Evolutionary conservation across 2,113 vertebrate species (phyloP), one percentile per base, ranked within the genome.

Genomic region (Verasper variegatus): DNA sequence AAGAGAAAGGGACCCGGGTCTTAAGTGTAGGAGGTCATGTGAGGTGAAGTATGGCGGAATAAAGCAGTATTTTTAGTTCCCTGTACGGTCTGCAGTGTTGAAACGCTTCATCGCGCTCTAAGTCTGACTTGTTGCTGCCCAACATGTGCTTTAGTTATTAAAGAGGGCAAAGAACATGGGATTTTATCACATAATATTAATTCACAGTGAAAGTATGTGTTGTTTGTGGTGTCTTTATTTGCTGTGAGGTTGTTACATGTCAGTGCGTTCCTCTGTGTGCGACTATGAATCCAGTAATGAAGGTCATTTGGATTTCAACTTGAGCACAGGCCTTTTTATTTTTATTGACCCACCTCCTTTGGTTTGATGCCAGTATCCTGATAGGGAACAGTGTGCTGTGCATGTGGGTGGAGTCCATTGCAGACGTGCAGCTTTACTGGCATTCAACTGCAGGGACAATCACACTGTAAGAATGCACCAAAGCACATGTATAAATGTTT

Each of bases 271-370:
- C 0, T 0, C 5, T 3, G 15, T 62, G 5, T 21, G n/a, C n/a
- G 17, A 54, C 10, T 15, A 17, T 21, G 68, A 17, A 57, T 37
- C 14, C 72, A 26, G 59, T 2, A 60, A 85, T 85, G 82, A 94
- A 94, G 94, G 94, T 94, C 93, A 92, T 85, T 58, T 24, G 78
- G 85, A 11, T 66, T 86, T 31, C 31, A 12, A 56, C 10, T 21
- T 63, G 66, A 78, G 31, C n/a, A 57, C 56, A 83, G 91, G 85
- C 86, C 84, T 51, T 51, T 2, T 69, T 24, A n/a, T n/a, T 31
- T 49, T 68, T 31, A 51, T 56, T 68, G 79, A 86, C 63, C 80
- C 89, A 23, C 92, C 92, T 91, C 57, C 65, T 74, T 40, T 81
- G 88, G 83, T 63, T 26, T 55, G 60, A 68, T 86, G 90, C 91